A percentile compares a stretch with the other conserved stretches of the same genome.
Conservation (phyloP, 2,113 vertebrate species). For the Eonycteris spelaea region DNA sequence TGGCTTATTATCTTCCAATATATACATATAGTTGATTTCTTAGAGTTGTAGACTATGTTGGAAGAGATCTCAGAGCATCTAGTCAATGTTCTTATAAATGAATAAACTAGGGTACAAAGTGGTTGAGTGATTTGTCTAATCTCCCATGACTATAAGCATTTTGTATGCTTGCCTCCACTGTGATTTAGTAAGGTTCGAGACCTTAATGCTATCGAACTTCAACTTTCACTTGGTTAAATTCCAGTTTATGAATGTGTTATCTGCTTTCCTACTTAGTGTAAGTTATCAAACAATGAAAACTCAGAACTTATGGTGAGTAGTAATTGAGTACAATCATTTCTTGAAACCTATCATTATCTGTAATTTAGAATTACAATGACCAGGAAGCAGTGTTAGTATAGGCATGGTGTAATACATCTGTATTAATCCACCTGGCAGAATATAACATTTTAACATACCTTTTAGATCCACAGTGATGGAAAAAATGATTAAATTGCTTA, state of each 20-base stretch:
- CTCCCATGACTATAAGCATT: background rate
- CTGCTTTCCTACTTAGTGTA: conserved; percentile 38
- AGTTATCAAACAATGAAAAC: conserved; percentile 53
- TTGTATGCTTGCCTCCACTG: conserved; percentile 7
- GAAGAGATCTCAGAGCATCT: conserved; percentile 15
- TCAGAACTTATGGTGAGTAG: conserved; percentile 25
- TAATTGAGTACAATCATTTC: conserved; percentile 38
- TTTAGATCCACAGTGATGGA: conserved; percentile 58
- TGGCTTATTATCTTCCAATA: conserved; percentile 37
- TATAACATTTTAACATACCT: conserved; percentile 71
- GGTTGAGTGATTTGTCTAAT: conserved; percentile 35
- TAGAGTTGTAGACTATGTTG: background rate
- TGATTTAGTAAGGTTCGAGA: conserved; percentile 48
- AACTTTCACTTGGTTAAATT: conserved; percentile 50
- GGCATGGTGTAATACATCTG: conserved; percentile 43
- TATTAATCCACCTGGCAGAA: conserved; percentile 54
- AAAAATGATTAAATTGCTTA: conserved; percentile 64
- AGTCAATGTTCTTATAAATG: background rate
- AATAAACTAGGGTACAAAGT: conserved; percentile 5
- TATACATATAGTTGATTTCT: background rate
- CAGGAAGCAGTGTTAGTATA: conserved; percentile 64
- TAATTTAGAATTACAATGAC: conserved; percentile 68
- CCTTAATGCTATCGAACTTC: conserved; percentile 32
- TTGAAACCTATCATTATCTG: conserved; percentile 62
- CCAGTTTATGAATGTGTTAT: conserved; percentile 37